Evolutionary conservation across 2,888 invertebrate species (phyloP).

Genomic region (Trissonchulus sp.): DNA sequence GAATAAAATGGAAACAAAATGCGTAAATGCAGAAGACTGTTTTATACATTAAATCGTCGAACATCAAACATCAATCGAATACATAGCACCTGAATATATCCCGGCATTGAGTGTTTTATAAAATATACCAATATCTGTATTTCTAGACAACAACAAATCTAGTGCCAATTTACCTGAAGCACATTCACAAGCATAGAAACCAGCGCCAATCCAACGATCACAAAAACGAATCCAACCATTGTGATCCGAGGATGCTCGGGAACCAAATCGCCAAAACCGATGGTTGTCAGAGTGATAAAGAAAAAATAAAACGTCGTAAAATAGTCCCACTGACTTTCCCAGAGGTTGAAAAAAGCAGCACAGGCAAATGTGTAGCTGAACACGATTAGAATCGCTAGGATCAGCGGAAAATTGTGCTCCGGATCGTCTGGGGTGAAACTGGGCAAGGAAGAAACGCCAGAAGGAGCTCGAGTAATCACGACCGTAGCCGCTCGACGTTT

Average conservation of each 20-base stretch:
- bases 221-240: constrained; percentile 41
- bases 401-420: constrained; percentile 31
- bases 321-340: constrained; percentile 45
- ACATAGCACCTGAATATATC: too few relatives aligned
- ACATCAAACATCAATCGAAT: too few relatives aligned
- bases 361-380: constrained; percentile 43
- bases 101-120: too few relatives aligned
- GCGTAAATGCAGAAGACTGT: too few relatives aligned
- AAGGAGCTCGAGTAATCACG: not conserved
- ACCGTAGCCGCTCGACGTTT: not conserved
- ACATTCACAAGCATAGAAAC: constrained; percentile 46
- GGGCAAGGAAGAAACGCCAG: not conserved
- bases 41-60: too few relatives aligned
- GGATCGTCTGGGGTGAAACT: not conserved
- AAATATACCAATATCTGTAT: too few relatives aligned
- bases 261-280: constrained; percentile 46
- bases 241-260: constrained; percentile 42
- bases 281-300: constrained; percentile 45
- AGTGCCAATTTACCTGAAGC: constrained; percentile 35
- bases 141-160: not conserved
- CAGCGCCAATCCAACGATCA: constrained; percentile 44
- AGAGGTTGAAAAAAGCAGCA: constrained; percentile 42
- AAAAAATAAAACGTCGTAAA: constrained; percentile 46
- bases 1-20: too few relatives aligned
- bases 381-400: constrained; percentile 37